A percentile compares a stretch with the other conserved stretches of the same genome.
These are phyloP conservation scores for Umimayanthus kanabou DNA, from an alignment of 92 coral and sea anemone species.

Conservation along the genomic window DNA sequence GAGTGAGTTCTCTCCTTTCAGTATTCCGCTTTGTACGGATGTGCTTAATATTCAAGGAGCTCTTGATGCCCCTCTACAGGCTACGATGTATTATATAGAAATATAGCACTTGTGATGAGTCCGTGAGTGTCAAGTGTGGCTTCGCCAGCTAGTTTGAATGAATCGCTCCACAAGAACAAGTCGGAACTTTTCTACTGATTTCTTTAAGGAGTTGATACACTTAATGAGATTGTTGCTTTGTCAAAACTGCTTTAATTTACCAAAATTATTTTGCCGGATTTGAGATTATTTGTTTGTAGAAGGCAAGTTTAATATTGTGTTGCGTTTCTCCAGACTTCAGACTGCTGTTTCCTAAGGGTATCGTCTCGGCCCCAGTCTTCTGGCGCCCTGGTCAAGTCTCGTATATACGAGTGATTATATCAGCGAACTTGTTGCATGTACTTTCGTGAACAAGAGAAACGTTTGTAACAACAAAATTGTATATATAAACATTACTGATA, in stretches of 20 bases:
- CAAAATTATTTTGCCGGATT: neutral
- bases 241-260: too few relatives aligned
- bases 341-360: neutral
- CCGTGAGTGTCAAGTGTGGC: neutral
- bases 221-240: too few relatives aligned
- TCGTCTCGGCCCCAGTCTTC: neutral
- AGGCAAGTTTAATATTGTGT: too few relatives aligned
- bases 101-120: neutral
- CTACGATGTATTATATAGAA: too few relatives aligned
- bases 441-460: neutral
- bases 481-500: neutral
- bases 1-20: neutral
- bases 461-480: neutral
- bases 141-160: too few relatives aligned
- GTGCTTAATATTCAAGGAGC: too few relatives aligned
- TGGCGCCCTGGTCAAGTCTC: neutral
- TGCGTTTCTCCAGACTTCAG: neutral
- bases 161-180: too few relatives aligned
- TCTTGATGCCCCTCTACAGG: too few relatives aligned
- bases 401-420: neutral
- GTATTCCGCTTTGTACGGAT: neutral
- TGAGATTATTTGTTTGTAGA: neutral
- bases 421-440: neutral
- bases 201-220: too few relatives aligned
- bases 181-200: neutral